These are phyloP conservation scores for Calidris pugnax DNA, from an alignment of 2,113 vertebrate species.

Conservation along the genomic window DNA sequence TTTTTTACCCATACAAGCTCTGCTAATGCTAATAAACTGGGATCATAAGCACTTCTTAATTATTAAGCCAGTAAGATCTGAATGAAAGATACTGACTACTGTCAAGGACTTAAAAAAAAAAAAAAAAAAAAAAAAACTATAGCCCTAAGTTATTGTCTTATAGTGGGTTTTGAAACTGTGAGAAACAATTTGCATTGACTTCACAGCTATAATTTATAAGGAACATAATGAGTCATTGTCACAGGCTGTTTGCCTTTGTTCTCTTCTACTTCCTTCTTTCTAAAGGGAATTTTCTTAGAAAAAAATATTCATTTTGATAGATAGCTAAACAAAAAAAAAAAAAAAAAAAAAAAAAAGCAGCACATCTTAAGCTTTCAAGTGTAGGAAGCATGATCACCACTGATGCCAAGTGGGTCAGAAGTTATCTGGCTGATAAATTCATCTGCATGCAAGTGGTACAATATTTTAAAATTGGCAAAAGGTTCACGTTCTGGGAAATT, in stretches of 20 bases:
- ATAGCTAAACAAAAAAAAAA: conserved; percentile 14
- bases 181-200: conserved; percentile 66
- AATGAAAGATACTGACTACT: background rate
- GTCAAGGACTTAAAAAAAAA: background rate
- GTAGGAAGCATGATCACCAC: background rate
- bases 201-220: conserved; percentile 74
- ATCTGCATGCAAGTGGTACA: background rate
- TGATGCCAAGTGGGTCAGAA: conserved; percentile 14
- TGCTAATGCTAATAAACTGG: background rate
- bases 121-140: too few relatives aligned
- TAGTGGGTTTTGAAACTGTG: conserved; percentile 61
- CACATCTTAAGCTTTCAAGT: background rate
- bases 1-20: background rate
- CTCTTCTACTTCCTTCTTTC: conserved; percentile 76
- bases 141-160: conserved; percentile 55
- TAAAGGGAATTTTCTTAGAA: conserved; percentile 76
- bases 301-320: conserved; percentile 53
- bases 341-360: background rate
- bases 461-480: background rate
- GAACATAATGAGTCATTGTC: conserved; percentile 76
- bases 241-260: conserved; percentile 64
- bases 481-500: background rate
- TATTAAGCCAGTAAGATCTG: background rate
- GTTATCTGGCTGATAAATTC: background rate
- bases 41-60: background rate